Conservation (phyloP, 37 sponge, comb jelly and placozoan species). For the Chondrilla cf. caribensis region DNA sequence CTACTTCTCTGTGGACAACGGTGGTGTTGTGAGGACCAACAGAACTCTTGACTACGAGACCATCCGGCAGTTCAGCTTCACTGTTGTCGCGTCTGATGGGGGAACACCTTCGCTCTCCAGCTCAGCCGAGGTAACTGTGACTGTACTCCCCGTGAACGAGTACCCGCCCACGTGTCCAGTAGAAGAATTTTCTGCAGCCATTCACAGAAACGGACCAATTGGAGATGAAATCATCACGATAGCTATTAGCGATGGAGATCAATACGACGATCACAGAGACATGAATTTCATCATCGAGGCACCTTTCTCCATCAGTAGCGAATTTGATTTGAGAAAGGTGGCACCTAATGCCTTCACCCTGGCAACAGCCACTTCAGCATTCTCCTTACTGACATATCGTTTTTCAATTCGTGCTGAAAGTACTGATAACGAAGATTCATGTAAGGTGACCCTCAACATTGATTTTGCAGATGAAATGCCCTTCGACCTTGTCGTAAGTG, state of each 20-base stretch:
- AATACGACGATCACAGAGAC: neutral
- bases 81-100: slow-evolving; percentile 15
- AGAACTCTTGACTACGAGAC: slow-evolving; percentile 22
- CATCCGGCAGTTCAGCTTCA: neutral
- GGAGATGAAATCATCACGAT: slow-evolving; percentile 10
- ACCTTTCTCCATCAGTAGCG: neutral
- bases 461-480: neutral
- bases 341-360: slow-evolving; percentile 19
- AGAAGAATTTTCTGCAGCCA: neutral
- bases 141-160: slow-evolving; percentile 15
- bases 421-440: neutral
- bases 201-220: neutral
- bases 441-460: slow-evolving; percentile 6
- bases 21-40: neutral
- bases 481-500: neutral
- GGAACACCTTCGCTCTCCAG: neutral
- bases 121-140: slow-evolving; percentile 1
- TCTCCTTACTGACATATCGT: too few relatives aligned
- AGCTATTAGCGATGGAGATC: neutral
- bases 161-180: slow-evolving; percentile 16
- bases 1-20: neutral
- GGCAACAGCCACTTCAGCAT: neutral
- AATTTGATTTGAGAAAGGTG: neutral
- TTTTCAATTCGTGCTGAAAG: neutral
- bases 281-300: neutral